A percentile compares a stretch with the other conserved stretches of the same genome.
Evolutionary conservation across 2,113 vertebrate species (phyloP).

Genomic region (Triplophysa dalaica): DNA sequence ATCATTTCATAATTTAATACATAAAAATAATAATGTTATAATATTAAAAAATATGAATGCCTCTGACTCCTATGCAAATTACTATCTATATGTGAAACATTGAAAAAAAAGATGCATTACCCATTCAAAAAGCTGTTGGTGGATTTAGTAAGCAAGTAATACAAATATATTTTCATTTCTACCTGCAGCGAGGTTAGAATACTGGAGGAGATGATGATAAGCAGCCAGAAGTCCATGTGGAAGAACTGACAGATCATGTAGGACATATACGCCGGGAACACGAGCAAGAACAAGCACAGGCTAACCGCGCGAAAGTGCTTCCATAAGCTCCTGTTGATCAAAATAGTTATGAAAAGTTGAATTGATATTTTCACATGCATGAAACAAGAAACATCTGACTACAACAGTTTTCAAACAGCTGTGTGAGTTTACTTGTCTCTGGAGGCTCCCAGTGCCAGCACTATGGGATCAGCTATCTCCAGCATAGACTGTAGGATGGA

Average conservation of each 20-base stretch:
- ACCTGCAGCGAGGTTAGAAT: constrained; percentile 98
- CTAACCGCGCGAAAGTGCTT: constrained; percentile 97
- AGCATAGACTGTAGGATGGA: constrained; percentile 98
- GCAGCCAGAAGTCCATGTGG: constrained; percentile 99
- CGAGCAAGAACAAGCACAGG: constrained; percentile 89
- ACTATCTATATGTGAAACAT: too few relatives aligned
- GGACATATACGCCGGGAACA: constrained; percentile 97
- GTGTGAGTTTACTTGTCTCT: constrained; percentile 87
- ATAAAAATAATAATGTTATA: too few relatives aligned
- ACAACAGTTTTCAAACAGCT: not conserved
- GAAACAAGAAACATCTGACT: constrained; percentile 4
- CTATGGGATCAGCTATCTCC: constrained; percentile 97
- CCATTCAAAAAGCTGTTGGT: too few relatives aligned
- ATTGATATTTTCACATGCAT: not conserved
- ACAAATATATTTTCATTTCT: constrained; percentile 29
- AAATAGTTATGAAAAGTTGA: not conserved
- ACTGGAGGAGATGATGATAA: constrained; percentile 98
- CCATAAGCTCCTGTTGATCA: constrained; percentile 87
- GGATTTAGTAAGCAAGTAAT: too few relatives aligned
- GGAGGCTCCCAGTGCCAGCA: constrained; percentile 93
- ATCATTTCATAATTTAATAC: too few relatives aligned
- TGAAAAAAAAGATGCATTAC: too few relatives aligned
- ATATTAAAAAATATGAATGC: too few relatives aligned
- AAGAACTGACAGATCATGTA: constrained; percentile 99
- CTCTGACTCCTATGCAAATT: too few relatives aligned